These are phyloP conservation scores for Paedocypris sp. DNA, from an alignment of 2,113 vertebrate genomes.

Conservation along the genomic window DNA sequence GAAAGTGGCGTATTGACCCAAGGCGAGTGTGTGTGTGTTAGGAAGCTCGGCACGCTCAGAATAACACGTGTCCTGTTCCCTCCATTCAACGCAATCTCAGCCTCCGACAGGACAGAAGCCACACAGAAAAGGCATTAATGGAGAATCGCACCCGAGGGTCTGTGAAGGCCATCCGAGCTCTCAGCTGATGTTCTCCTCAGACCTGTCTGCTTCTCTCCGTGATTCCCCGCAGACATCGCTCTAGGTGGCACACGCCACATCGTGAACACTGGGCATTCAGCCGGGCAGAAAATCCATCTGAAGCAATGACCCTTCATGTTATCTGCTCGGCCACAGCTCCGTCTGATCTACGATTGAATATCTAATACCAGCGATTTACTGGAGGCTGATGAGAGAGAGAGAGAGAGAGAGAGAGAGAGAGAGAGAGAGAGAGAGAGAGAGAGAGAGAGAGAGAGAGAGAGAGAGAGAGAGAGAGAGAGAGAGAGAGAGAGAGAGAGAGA, in stretches of 20 bases:
- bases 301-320: constrained; percentile 22
- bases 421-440: too few species aligned
- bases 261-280: not conserved
- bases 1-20: not conserved
- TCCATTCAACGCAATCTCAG: constrained; percentile 11
- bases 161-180: not conserved
- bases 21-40: not conserved
- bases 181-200: constrained; percentile 22
- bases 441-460: too few species aligned
- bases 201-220: not conserved
- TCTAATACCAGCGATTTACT: not conserved
- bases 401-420: too few species aligned
- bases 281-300: constrained; percentile 29
- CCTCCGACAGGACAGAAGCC: constrained; percentile 13
- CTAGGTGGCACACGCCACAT: not conserved
- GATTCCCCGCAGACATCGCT: not conserved
- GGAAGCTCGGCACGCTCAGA: not conserved
- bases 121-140: constrained; percentile 37
- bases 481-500: too few species aligned
- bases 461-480: too few species aligned
- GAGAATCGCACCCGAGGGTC: constrained; percentile 15
- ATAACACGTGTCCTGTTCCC: not conserved
- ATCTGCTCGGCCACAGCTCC: constrained; percentile 5
- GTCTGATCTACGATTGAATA: constrained; percentile 4
- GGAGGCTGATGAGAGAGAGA: too few species aligned